Evolutionary conservation across 2,113 vertebrate genomes (phyloP).

Genomic region (Gavia stellata): DNA sequence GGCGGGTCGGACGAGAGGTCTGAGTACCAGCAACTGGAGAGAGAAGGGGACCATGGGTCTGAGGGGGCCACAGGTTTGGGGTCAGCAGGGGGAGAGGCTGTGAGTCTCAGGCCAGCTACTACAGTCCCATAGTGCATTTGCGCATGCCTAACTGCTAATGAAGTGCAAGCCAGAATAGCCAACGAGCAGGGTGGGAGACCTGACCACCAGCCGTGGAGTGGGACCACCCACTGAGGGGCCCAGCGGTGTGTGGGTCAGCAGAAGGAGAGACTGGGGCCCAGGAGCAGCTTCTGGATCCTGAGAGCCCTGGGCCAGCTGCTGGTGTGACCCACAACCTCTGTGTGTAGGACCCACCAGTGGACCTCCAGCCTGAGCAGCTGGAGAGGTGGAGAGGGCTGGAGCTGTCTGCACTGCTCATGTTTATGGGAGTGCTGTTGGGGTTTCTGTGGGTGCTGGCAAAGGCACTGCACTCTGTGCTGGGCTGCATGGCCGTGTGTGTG

Average conservation of each 20-base stretch:
- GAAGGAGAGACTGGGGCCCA: neutral
- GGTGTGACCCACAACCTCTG: neutral
- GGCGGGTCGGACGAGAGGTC: fast-evolving
- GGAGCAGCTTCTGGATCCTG: neutral
- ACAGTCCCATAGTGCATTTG: neutral
- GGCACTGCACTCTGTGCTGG: neutral
- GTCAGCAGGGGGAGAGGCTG: neutral
- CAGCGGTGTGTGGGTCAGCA: neutral
- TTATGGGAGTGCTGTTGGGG: neutral
- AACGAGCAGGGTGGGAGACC: neutral
- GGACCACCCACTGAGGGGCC: fast-evolving
- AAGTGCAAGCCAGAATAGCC: neutral
- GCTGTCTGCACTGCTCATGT: neutral
- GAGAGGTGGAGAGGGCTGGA: neutral
- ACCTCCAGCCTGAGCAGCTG: neutral
- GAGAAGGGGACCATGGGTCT: neutral
- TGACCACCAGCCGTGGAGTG: neutral
- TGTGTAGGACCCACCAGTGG: neutral
- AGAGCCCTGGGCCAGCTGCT: neutral
- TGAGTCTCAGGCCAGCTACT: neutral
- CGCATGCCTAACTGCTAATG: neutral
- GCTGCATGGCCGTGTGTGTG: too few relatives aligned
- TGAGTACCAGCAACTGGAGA: neutral
- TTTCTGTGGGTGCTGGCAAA: neutral
- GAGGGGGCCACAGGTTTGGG: neutral